phyloP scores from a whole-genome alignment of 1,140 invertebrate species.

The Papilio dardanus region DNA sequence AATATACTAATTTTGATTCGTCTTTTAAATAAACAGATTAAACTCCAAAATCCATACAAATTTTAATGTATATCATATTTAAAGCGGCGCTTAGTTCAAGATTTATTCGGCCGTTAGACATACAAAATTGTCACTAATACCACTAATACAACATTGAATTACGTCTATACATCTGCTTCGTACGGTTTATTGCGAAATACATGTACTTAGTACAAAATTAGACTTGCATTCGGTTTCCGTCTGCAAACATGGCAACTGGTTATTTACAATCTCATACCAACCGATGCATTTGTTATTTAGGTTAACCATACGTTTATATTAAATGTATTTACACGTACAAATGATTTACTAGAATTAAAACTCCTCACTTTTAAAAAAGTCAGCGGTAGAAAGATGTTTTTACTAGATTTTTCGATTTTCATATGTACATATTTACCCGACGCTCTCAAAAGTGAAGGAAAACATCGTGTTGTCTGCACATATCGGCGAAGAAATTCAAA shows the following conservation, averaged over 20 bases:
- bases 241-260: constrained; percentile 22
- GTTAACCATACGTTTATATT: constrained; percentile 15
- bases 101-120: too few species aligned
- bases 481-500: too few species aligned
- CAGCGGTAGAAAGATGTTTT: neutral
- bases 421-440: too few species aligned
- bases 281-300: constrained; percentile 28
- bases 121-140: too few species aligned
- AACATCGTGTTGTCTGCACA: too few species aligned
- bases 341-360: neutral
- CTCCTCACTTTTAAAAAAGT: neutral
- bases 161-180: neutral
- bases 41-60: too few species aligned
- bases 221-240: constrained; percentile 24
- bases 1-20: too few species aligned
- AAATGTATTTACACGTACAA: neutral
- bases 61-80: too few species aligned
- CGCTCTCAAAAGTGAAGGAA: too few species aligned
- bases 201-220: neutral
- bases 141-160: too few species aligned
- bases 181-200: neutral
- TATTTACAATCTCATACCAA: constrained; percentile 21
- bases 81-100: too few species aligned
- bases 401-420: neutral
- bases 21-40: too few species aligned